phyloP scores from a whole-genome alignment of 2,113 vertebrate species.

The Rana temporaria region DNA sequence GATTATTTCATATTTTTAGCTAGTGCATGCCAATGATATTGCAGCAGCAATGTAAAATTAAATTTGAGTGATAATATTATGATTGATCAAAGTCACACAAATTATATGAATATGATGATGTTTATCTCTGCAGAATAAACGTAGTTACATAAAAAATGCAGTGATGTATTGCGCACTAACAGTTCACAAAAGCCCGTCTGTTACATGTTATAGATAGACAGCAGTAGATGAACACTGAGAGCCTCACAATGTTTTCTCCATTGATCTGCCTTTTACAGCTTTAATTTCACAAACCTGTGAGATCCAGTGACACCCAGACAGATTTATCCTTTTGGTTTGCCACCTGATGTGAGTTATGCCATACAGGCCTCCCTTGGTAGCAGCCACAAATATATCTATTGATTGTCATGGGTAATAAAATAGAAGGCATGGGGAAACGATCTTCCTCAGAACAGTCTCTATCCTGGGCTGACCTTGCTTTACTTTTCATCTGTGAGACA shows the following conservation, averaged over 20 bases:
- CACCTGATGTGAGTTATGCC: slow-evolving; percentile 31
- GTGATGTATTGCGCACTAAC: neutral
- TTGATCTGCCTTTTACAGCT: slow-evolving; percentile 35
- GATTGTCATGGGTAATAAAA: slow-evolving; percentile 48
- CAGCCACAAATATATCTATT: slow-evolving; percentile 47
- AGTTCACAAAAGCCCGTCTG: neutral
- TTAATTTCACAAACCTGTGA: slow-evolving; percentile 29
- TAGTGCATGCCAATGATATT: too few species aligned
- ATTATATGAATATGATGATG: neutral
- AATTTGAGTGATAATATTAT: neutral
- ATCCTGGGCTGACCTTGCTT: slow-evolving; percentile 49
- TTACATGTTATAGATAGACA: neutral
- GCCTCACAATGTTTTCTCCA: slow-evolving; percentile 34
- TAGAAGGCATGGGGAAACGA: neutral
- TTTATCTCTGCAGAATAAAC: neutral
- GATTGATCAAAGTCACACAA: neutral
- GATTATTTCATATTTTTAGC: too few species aligned
- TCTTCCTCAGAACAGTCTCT: slow-evolving; percentile 7
- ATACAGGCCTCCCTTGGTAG: slow-evolving; percentile 35
- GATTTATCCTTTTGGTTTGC: slow-evolving; percentile 29
- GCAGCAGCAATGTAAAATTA: neutral
- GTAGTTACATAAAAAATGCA: neutral
- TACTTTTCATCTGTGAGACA: slow-evolving; percentile 20
- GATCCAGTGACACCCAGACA: slow-evolving; percentile 15
- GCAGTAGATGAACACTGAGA: slow-evolving; percentile 16